Evolutionary conservation across 2,888 invertebrate genomes (phyloP).

Genomic region (Pasiphila rectangulata): DNA sequence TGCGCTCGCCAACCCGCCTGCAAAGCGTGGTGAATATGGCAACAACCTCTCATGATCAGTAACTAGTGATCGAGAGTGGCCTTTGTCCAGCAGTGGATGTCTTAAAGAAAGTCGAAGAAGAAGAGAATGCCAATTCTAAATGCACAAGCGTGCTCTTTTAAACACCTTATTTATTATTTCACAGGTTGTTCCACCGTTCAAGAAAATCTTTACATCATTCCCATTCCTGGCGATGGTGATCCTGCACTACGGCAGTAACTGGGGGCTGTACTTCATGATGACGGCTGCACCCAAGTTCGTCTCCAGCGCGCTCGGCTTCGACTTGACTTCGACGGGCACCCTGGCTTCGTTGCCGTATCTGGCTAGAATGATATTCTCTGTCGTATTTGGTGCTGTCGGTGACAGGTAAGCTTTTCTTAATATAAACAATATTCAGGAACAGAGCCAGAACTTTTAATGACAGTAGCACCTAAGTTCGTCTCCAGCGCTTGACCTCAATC

Average conservation of each 20-base stretch:
- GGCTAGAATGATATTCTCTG: slow-evolving; percentile 85
- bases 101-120: too few species aligned
- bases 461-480: slow-evolving; percentile 88
- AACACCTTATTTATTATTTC: too few species aligned
- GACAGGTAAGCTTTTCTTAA: slow-evolving; percentile 66
- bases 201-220: slow-evolving; percentile 82
- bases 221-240: slow-evolving; percentile 85
- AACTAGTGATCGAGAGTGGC: too few species aligned
- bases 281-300: slow-evolving; percentile 89
- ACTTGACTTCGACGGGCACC: slow-evolving; percentile 85
- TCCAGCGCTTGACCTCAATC: slow-evolving; percentile 86
- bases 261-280: slow-evolving; percentile 88
- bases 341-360: slow-evolving; percentile 86
- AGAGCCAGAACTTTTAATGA: slow-evolving; percentile 88
- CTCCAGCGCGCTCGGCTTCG: slow-evolving; percentile 86
- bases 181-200: slow-evolving; percentile 85
- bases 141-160: too few species aligned
- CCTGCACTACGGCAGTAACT: slow-evolving; percentile 87
- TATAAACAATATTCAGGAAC: too few species aligned
- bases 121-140: too few species aligned
- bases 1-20: too few species aligned
- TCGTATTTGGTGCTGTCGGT: slow-evolving; percentile 86
- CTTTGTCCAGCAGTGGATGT: too few species aligned
- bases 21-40: too few species aligned
- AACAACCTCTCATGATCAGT: too few species aligned